A percentile compares a stretch with the other conserved stretches of the same genome.
Conservation (phyloP, 2,888 invertebrate species). For the Cyaniris semiargus region DNA sequence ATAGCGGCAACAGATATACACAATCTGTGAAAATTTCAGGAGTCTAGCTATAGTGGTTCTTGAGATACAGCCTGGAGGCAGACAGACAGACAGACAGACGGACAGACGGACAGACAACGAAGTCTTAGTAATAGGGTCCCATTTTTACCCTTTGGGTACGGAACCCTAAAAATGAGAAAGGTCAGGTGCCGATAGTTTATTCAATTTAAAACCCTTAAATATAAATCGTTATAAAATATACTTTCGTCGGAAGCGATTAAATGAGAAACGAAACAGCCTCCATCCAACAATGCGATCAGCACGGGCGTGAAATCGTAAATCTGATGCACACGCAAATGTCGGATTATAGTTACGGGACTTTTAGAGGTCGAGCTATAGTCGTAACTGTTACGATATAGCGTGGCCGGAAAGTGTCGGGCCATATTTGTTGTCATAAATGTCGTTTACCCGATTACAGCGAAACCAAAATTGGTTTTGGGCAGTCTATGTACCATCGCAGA, state of each 20-base stretch:
- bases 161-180: too few relatives aligned
- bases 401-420: neutral
- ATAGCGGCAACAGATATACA: too few relatives aligned
- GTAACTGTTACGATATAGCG: neutral
- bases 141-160: too few relatives aligned
- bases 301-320: constrained; percentile 7
- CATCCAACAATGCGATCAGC: constrained; percentile 5
- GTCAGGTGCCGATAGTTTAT: too few relatives aligned
- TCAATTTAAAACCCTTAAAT: too few relatives aligned
- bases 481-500: neutral
- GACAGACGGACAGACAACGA: too few relatives aligned
- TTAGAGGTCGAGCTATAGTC: constrained; percentile 34
- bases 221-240: neutral
- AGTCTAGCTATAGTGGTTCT: too few relatives aligned
- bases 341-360: constrained; percentile 57
- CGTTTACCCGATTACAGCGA: neutral
- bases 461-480: neutral
- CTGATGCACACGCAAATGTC: constrained; percentile 49
- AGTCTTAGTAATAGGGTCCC: too few relatives aligned
- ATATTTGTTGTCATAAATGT: neutral
- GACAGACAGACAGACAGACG: too few relatives aligned
- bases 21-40: too few relatives aligned
- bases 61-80: too few relatives aligned
- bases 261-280: neutral
- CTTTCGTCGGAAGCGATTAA: neutral